These are phyloP conservation scores for Eurois occulta DNA, from an alignment of 2,888 invertebrate genomes.

Conservation along the genomic window DNA sequence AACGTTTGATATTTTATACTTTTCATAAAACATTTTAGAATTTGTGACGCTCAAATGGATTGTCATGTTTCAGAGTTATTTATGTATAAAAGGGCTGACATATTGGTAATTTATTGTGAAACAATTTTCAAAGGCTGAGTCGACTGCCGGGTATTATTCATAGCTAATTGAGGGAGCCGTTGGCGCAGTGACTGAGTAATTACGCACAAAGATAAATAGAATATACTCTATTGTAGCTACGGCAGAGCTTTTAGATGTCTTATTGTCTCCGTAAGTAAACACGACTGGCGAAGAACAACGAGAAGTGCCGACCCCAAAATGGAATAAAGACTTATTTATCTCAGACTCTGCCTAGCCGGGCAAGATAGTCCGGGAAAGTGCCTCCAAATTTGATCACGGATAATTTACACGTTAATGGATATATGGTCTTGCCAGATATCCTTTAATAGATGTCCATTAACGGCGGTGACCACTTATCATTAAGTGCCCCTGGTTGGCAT, in stretches of 20 bases:
- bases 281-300: not conserved
- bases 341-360: not conserved
- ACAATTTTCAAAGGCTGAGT: constrained; percentile 38
- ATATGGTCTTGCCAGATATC: no score
- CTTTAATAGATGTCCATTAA: not conserved
- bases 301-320: not conserved
- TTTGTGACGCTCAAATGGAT: constrained; percentile 29
- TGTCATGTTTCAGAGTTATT: constrained; percentile 32
- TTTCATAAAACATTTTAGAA: constrained; percentile 36
- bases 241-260: not conserved
- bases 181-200: not conserved
- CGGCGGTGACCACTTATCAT: not conserved
- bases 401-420: no score
- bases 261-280: not conserved
- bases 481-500: not conserved
- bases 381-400: not conserved
- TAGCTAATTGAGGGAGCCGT: constrained; percentile 14
- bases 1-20: constrained; percentile 57
- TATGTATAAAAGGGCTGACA: constrained; percentile 36
- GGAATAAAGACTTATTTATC: not conserved
- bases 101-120: constrained; percentile 44
- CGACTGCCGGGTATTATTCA: constrained; percentile 8
- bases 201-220: not conserved
- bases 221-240: not conserved
- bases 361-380: not conserved